Evolutionary conservation across 1,140 invertebrate species (phyloP), one percentile per base, ranked within the genome.

Genomic region (Orius insidiosus): DNA sequence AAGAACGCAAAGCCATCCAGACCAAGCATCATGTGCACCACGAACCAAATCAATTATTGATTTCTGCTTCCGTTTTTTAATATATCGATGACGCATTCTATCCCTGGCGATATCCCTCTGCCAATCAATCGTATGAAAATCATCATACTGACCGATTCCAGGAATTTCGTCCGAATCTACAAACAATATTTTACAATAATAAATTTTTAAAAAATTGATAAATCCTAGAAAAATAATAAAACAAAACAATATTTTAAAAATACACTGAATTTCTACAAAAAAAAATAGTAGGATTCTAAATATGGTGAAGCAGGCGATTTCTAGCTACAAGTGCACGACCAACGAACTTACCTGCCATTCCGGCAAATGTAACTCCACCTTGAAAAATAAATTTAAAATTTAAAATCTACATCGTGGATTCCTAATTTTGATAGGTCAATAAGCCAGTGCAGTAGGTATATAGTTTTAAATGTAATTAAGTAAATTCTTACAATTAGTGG

Each of bases 81-180:
- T 90, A 57, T 93, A 85, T 49, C 53, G 32, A 67, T 98, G 94
- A 45, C 92, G 71, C 83, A 95, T 93, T 4, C 96, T 82, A 71
- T 99, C 95, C 32, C 92, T 67, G 0, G 93, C 92, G 56, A 99
- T 89, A 63, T 99, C 95, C 36, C 94, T 67, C 58, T 97, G 85
- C 96, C 96, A 99, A 62, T 99, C 96, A 56, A 99, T 98, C 3
- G 96, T 99, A 63, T 99, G 93, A 59, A 98, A 99, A 67, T 99
- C 96, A 58, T 97, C 94, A 70, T 99, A 99, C 61, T 98, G 86
- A 1, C 90, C 89, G 58, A 95, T 92, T 11, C 88, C 89, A 11
- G 85, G 85, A 46, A 92, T 87, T 53, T 92, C 86, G 59, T 86
- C 83, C 5, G 68, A 71, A 56, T 73, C 74, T 59, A 72, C 67